phyloP scores from a whole-genome alignment of 2,888 invertebrate species.

The Orgyia antiqua region DNA sequence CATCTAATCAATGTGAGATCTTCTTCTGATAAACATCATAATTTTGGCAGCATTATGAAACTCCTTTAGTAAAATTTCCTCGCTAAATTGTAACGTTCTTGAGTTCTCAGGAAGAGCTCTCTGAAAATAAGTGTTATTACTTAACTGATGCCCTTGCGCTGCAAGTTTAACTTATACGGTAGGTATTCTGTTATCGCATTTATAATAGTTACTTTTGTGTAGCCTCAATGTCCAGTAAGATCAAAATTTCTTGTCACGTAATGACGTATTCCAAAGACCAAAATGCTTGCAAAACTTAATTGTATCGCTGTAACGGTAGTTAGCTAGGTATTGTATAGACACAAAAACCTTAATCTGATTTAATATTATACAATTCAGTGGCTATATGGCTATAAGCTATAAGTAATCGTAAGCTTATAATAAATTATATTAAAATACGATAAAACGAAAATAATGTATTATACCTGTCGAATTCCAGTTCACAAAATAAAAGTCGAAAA shows the following conservation, averaged over 20 bases:
- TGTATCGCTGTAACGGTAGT: neutral
- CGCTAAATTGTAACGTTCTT: too few relatives aligned
- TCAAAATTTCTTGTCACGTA: conserved; percentile 12
- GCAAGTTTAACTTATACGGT: neutral
- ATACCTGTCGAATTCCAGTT: too few relatives aligned
- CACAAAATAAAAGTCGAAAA: neutral
- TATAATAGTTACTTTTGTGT: too few relatives aligned
- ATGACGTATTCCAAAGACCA: neutral
- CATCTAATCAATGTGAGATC: too few relatives aligned
- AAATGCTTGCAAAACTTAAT: too few relatives aligned
- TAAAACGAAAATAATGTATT: too few relatives aligned
- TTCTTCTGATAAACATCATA: too few relatives aligned
- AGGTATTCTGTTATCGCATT: neutral
- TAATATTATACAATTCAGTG: neutral
- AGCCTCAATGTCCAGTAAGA: neutral
- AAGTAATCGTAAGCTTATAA: too few relatives aligned
- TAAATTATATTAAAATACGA: too few relatives aligned
- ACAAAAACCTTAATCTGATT: neutral
- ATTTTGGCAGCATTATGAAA: too few relatives aligned
- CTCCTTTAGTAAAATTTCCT: too few relatives aligned
- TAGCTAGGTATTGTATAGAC: neutral
- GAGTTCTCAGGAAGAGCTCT: neutral
- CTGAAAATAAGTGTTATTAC: neutral
- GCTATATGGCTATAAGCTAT: too few relatives aligned
- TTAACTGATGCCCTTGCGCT: neutral